phyloP scores from a whole-genome alignment of 2,888 invertebrate genomes.

The Trissolcus brochymenae region DNA sequence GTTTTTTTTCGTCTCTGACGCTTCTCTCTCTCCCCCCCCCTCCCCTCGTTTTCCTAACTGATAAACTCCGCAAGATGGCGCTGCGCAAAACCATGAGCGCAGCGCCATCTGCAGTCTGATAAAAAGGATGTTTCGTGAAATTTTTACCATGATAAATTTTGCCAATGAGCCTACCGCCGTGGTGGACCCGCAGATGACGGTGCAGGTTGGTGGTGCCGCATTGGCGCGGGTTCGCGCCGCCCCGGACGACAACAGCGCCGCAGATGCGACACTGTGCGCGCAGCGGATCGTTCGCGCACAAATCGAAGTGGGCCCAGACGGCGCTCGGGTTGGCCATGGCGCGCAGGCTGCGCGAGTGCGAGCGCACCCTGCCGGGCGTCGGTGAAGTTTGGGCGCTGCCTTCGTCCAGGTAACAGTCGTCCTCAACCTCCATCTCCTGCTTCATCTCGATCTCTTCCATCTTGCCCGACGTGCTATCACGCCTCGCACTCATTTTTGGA shows the following conservation, averaged over 20 bases:
- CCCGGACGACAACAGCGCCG: conserved; percentile 73
- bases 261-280: conserved; percentile 75
- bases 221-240: conserved; percentile 74
- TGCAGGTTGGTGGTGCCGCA: conserved; percentile 75
- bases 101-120: neutral
- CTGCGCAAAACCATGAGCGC: neutral
- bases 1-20: conserved; percentile 10
- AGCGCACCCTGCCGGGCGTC: conserved; percentile 66
- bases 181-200: conserved; percentile 73
- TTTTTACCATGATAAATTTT: conserved; percentile 73
- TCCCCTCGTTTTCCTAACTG: no score
- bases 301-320: conserved; percentile 75
- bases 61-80: neutral
- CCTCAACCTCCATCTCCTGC: conserved; percentile 72
- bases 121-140: neutral
- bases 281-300: conserved; percentile 73
- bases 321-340: conserved; percentile 76
- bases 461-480: conserved; percentile 31
- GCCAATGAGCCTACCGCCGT: conserved; percentile 74
- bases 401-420: conserved; percentile 69
- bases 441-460: conserved; percentile 67
- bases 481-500: conserved; percentile 47
- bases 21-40: no score
- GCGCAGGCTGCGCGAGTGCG: conserved; percentile 72
- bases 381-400: conserved; percentile 57